Evolutionary conservation across 2,888 invertebrate species (phyloP).

Genomic region (Thera britannica): DNA sequence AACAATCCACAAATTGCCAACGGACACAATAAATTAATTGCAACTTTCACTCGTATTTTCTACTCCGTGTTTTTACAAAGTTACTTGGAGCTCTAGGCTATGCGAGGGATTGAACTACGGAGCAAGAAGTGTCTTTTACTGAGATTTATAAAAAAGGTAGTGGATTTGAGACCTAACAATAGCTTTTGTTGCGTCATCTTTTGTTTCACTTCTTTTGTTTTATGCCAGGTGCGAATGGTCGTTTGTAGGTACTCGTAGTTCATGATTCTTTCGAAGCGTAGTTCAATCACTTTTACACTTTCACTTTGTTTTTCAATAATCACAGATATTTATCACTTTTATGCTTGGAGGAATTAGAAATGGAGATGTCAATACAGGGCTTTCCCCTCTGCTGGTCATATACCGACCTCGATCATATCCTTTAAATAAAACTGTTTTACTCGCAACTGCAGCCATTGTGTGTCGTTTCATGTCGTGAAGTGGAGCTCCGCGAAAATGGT

Average conservation of each 20-base stretch:
- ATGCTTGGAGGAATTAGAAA: too few relatives aligned
- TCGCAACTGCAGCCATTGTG: too few relatives aligned
- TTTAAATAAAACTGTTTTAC: too few relatives aligned
- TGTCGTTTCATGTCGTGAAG: too few relatives aligned
- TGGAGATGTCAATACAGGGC: too few relatives aligned
- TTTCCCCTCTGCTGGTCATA: too few relatives aligned
- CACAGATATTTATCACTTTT: too few relatives aligned
- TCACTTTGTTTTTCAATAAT: too few relatives aligned
- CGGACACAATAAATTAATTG: constrained; percentile 8
- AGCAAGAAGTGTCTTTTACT: constrained; percentile 29
- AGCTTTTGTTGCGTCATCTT: constrained; percentile 57
- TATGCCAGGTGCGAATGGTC: constrained; percentile 33
- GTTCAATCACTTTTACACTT: too few relatives aligned
- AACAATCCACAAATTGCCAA: not conserved
- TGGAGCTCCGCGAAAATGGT: too few relatives aligned
- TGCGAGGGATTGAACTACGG: constrained; percentile 39
- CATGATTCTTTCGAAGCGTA: not conserved
- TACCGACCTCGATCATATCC: too few relatives aligned
- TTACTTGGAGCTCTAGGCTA: constrained; percentile 15
- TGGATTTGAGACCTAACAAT: constrained; percentile 51
- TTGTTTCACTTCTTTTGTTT: constrained; percentile 31
- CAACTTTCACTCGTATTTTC: not conserved
- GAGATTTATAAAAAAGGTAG: constrained; percentile 55
- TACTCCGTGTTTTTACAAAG: constrained; percentile 6
- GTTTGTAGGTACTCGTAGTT: not conserved